A percentile compares a stretch with the other conserved stretches of the same genome.
Conservation (phyloP, 30 jellyfish, hydroid and myxozoan species). For the Nemopilema nomurai region DNA sequence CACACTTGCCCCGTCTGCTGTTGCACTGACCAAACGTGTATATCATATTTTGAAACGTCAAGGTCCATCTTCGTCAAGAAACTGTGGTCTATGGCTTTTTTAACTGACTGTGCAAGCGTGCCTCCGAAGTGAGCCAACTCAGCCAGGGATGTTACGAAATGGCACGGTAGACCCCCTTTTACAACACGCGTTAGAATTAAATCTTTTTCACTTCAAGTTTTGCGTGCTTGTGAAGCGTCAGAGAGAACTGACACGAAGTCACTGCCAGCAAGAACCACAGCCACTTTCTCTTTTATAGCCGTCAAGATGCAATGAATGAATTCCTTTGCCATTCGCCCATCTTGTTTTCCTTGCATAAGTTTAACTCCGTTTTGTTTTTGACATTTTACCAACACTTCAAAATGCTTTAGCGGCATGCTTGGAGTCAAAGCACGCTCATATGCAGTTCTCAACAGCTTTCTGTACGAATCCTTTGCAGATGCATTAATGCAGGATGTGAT, state of each 20-base stretch:
- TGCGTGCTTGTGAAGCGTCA: constrained; percentile 51
- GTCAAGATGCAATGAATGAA: constrained; percentile 26
- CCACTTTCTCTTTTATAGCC: constrained; percentile 37
- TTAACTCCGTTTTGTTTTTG: constrained; percentile 30
- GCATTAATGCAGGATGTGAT: constrained; percentile 17
- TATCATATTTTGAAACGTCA: constrained; percentile 27
- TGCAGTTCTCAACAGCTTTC: constrained; percentile 43
- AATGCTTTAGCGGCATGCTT: constrained; percentile 56
- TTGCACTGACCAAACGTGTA: constrained; percentile 41
- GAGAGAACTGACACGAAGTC: constrained; percentile 44
- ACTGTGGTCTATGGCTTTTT: constrained; percentile 17
- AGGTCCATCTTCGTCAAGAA: constrained; percentile 34
- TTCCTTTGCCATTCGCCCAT: constrained; percentile 27
- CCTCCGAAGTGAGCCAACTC: constrained; percentile 46
- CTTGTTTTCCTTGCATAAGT: constrained; percentile 49
- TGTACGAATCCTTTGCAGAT: constrained; percentile 43
- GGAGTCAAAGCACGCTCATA: constrained; percentile 53
- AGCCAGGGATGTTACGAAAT: constrained; percentile 25
- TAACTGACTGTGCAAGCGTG: constrained; percentile 37
- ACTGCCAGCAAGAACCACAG: constrained; percentile 33
- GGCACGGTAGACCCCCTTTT: constrained; percentile 47
- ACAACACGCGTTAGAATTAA: constrained; percentile 23
- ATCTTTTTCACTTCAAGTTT: constrained; percentile 36
- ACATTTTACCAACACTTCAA: constrained; percentile 44
- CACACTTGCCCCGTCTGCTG: constrained; percentile 53